Percentiles rank a stretch among this genome's conserved stretches.
Evolutionary conservation across 2,888 invertebrate genomes (phyloP).

Genomic region (Ophraella communa): DNA sequence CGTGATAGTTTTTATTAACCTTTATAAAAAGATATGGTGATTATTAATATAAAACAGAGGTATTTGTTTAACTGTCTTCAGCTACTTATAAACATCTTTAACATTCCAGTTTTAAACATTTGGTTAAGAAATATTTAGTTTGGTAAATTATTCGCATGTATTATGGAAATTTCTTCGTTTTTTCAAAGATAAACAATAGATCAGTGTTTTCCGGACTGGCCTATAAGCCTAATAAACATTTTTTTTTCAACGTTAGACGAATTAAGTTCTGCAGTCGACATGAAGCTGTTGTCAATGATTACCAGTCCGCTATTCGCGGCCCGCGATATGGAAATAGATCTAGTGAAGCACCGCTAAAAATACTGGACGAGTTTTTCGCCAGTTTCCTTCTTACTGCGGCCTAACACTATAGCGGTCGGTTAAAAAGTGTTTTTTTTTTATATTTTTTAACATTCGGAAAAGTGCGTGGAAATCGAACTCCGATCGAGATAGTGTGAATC

Average conservation of each 20-base stretch:
- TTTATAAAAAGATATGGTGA: no score
- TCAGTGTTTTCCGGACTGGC: neutral
- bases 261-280: conserved; percentile 21
- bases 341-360: conserved; percentile 55
- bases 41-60: no score
- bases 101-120: no score
- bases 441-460: conserved; percentile 8
- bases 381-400: conserved; percentile 56
- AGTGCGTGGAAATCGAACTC: conserved; percentile 27
- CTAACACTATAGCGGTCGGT: conserved; percentile 48
- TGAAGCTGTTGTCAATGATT: conserved; percentile 34
- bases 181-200: neutral
- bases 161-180: no score
- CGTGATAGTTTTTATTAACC: no score
- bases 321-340: conserved; percentile 52
- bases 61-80: no score
- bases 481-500: conserved; percentile 35
- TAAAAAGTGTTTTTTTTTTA: conserved; percentile 20
- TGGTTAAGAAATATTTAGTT: no score
- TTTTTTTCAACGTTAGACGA: conserved; percentile 18
- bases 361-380: conserved; percentile 52
- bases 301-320: conserved; percentile 26
- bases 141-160: no score
- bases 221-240: conserved; percentile 14
- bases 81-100: no score